Conservation (phyloP, 2,113 vertebrate genomes). For the Xiphorhynchus elegans region DNA sequence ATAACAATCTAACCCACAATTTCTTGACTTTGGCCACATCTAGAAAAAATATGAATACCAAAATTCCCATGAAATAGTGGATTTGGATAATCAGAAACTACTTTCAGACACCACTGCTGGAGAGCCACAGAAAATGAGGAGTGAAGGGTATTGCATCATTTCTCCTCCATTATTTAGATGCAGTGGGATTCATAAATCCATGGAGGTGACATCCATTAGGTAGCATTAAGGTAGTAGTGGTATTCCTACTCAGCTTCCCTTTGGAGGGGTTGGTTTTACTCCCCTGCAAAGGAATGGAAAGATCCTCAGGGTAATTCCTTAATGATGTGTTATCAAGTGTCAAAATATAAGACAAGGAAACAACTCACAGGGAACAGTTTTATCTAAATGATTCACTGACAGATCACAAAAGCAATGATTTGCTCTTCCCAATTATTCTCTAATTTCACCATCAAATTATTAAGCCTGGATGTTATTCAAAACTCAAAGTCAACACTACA, state of each 20-base stretch:
- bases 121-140: neutral
- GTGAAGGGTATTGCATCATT: neutral
- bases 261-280: neutral
- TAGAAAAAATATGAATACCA: neutral
- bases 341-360: neutral
- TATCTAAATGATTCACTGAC: neutral
- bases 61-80: neutral
- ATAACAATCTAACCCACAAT: neutral
- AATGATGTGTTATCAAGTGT: conserved; percentile 17
- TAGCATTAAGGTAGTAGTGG: conserved; percentile 22
- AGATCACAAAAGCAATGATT: conserved; percentile 24
- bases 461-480: conserved; percentile 14
- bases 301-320: conserved; percentile 7
- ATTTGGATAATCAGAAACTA: neutral
- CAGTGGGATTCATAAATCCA: conserved; percentile 48
- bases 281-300: neutral
- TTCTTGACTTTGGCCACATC: neutral
- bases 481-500: neutral
- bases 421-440: conserved; percentile 1
- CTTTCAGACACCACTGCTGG: neutral
- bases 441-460: conserved; percentile 45
- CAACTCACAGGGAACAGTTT: neutral
- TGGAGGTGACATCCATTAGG: conserved; percentile 9
- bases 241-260: neutral
- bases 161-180: conserved; percentile 41